phyloP scores from a whole-genome alignment of 2,113 vertebrate species.

The Cranoglanis bouderius region DNA sequence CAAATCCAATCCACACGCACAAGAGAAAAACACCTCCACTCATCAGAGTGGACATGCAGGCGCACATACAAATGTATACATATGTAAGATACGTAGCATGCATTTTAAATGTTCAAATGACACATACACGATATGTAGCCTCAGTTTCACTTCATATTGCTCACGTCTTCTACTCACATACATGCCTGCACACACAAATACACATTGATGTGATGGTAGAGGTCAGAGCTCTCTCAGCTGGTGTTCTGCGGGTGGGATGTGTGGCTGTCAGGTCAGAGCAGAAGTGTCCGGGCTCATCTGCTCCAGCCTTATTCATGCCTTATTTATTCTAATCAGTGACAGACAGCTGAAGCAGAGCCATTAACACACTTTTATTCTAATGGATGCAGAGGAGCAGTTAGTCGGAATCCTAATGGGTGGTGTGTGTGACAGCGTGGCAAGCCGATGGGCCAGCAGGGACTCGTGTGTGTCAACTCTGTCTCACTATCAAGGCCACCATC shows the following conservation, averaged over 20 bases:
- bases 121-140: background rate
- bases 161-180: background rate
- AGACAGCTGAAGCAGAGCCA: conserved; percentile 49
- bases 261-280: conserved; percentile 47
- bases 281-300: conserved; percentile 45
- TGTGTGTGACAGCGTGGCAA: conserved; percentile 43
- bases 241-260: conserved; percentile 28
- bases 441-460: conserved; percentile 47
- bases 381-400: conserved; percentile 48
- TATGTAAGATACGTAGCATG: background rate
- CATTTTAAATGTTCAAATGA: background rate
- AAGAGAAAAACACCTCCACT: background rate
- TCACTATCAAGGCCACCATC: conserved; percentile 58
- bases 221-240: conserved; percentile 44
- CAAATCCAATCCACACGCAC: conserved; percentile 42
- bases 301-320: conserved; percentile 43
- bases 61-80: conserved; percentile 37
- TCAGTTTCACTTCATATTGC: background rate
- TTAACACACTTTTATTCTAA: conserved; percentile 61
- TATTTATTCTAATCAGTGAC: conserved; percentile 53
- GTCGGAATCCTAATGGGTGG: conserved; percentile 48
- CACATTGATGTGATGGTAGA: conserved; percentile 29
- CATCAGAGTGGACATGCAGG: background rate
- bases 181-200: conserved; percentile 39
- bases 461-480: conserved; percentile 50